These are phyloP conservation scores for Drosophila mauritiana DNA, from an alignment of 1,140 invertebrate genomes.

Conservation along the genomic window DNA sequence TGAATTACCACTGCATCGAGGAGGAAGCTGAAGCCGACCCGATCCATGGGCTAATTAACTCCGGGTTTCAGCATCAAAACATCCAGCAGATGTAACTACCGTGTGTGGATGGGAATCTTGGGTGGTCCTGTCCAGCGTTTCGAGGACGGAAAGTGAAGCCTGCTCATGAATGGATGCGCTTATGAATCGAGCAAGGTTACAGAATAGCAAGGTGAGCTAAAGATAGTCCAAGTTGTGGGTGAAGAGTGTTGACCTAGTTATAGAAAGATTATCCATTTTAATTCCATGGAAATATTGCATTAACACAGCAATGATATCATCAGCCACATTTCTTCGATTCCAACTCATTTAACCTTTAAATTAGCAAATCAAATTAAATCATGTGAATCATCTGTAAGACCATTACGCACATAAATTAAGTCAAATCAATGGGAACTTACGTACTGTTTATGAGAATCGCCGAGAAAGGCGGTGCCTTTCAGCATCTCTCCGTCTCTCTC, in stretches of 20 bases:
- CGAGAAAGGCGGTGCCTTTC: conserved; percentile 8
- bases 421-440: conserved; percentile 1
- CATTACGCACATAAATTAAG: conserved; percentile 18
- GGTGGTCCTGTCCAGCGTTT: conserved; percentile 32
- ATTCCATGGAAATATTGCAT: not conserved
- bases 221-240: not conserved
- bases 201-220: not conserved
- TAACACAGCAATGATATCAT: conserved; percentile 24
- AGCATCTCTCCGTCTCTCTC: not conserved
- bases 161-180: conserved; percentile 27
- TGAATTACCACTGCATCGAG: conserved; percentile 55
- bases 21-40: conserved; percentile 6
- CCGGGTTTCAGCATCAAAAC: not conserved
- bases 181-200: conserved; percentile 29
- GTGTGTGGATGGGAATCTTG: conserved; percentile 14
- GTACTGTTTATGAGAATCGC: conserved; percentile 10
- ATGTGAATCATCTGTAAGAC: conserved; percentile 8
- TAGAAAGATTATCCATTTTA: not conserved
- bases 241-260: conserved; percentile 10
- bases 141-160: conserved; percentile 7
- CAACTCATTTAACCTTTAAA: conserved; percentile 24
- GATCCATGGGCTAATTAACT: conserved; percentile 44
- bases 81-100: conserved; percentile 23
- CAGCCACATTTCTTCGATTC: conserved; percentile 7
- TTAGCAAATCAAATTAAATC: conserved; percentile 26